Evolutionary conservation across 2,797 vertebrate genomes (phyloP).

Genomic region (Loris lydekkerianus): DNA sequence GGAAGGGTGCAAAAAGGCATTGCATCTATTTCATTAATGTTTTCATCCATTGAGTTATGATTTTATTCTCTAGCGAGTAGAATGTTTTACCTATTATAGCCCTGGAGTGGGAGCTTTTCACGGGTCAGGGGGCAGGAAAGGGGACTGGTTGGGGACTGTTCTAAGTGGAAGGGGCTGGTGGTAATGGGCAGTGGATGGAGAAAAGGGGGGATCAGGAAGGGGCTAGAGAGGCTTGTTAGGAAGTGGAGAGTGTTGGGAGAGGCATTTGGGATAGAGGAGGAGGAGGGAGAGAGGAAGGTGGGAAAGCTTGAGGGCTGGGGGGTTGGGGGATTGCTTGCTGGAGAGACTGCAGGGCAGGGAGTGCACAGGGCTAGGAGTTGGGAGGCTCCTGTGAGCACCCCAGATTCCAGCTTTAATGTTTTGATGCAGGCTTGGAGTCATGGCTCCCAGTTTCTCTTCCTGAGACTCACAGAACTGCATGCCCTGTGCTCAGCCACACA

Average conservation of each 20-base stretch:
- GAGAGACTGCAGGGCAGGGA: not conserved
- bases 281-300: not conserved
- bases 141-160: not conserved
- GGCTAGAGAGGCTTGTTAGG: not conserved
- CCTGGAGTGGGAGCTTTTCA: not conserved
- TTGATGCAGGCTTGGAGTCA: accelerated
- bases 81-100: not conserved
- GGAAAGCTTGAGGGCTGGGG: not conserved
- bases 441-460: not conserved
- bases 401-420: not conserved
- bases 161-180: not conserved
- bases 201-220: not conserved
- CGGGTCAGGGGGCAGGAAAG: not conserved
- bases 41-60: not conserved
- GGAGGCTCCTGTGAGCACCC: not conserved
- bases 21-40: not conserved
- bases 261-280: not conserved
- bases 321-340: not conserved
- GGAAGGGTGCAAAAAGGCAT: not conserved
- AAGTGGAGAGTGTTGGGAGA: not conserved
- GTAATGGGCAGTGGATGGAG: not conserved
- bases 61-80: not conserved
- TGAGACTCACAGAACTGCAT: accelerated
- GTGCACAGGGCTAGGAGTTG: not conserved
- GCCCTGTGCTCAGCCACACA: accelerated